These are phyloP conservation scores for Cosmopolites sordidus DNA, from an alignment of 2,888 invertebrate species.

Conservation along the genomic window DNA sequence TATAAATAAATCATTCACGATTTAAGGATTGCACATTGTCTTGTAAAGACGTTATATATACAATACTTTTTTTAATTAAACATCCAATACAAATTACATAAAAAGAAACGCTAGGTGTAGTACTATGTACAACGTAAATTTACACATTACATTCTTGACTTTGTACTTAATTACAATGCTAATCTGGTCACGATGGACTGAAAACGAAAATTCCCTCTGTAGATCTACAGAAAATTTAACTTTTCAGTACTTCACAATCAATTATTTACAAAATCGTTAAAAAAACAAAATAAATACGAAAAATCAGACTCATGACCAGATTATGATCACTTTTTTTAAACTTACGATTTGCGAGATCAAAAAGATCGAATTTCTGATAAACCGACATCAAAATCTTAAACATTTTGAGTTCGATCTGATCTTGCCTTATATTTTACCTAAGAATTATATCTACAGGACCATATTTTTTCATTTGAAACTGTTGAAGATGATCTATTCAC, in stretches of 20 bases:
- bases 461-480: slow-evolving; percentile 12
- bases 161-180: slow-evolving; percentile 48
- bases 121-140: slow-evolving; percentile 43
- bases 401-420: too few species aligned
- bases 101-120: slow-evolving; percentile 27
- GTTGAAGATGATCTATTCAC: slow-evolving; percentile 10
- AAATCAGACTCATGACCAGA: too few species aligned
- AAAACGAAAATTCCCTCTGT: neutral
- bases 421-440: neutral
- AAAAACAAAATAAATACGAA: too few species aligned
- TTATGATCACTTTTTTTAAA: too few species aligned
- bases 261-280: too few species aligned
- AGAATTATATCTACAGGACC: slow-evolving; percentile 35
- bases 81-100: slow-evolving; percentile 18
- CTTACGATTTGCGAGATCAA: too few species aligned
- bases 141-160: slow-evolving; percentile 44
- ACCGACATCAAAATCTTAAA: too few species aligned
- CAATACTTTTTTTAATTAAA: slow-evolving; percentile 30
- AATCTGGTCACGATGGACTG: slow-evolving; percentile 36
- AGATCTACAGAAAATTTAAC: too few species aligned
- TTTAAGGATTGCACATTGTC: slow-evolving; percentile 41
- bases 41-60: slow-evolving; percentile 31
- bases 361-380: too few species aligned
- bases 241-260: too few species aligned
- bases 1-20: slow-evolving; percentile 20